Percentiles rank a stretch among this genome's conserved stretches.
Evolutionary conservation across 2,113 vertebrate species (phyloP).

Genomic region (Stegastes partitus): DNA sequence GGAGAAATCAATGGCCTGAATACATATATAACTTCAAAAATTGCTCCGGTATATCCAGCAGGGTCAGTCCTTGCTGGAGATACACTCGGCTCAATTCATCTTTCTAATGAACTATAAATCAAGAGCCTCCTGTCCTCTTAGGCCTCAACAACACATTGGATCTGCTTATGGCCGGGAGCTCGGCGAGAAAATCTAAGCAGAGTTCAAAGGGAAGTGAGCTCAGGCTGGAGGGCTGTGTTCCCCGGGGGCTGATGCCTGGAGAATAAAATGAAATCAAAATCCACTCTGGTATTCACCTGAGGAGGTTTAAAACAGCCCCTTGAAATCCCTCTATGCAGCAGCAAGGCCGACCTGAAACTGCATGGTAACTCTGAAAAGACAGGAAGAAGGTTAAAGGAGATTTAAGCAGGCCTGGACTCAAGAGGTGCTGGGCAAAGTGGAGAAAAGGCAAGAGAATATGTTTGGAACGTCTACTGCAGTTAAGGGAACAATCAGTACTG

Average conservation of each 20-base stretch:
- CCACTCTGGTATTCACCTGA: slow-evolving; percentile 66
- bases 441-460: slow-evolving; percentile 1
- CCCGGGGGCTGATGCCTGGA: slow-evolving; percentile 20
- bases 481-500: not conserved
- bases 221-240: slow-evolving; percentile 34
- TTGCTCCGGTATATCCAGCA: not conserved
- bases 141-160: slow-evolving; percentile 36
- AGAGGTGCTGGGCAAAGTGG: not conserved
- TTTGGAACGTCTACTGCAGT: not conserved
- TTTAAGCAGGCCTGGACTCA: slow-evolving; percentile 23
- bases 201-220: slow-evolving; percentile 70
- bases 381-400: slow-evolving; percentile 43
- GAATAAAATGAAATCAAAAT: slow-evolving; percentile 66
- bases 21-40: slow-evolving; percentile 30
- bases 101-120: slow-evolving; percentile 70
- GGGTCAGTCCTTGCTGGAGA: slow-evolving; percentile 49
- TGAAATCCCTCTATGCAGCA: slow-evolving; percentile 51
- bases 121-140: slow-evolving; percentile 44
- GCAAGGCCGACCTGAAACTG: slow-evolving; percentile 20
- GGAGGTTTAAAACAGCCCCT: slow-evolving; percentile 46
- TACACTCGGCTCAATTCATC: slow-evolving; percentile 61
- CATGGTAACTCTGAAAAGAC: slow-evolving; percentile 7
- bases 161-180: slow-evolving; percentile 46
- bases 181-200: slow-evolving; percentile 41
- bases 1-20: slow-evolving; percentile 47